phyloP scores from a whole-genome alignment of 2,113 vertebrate species.

The Gallinago jamesoni region DNA sequence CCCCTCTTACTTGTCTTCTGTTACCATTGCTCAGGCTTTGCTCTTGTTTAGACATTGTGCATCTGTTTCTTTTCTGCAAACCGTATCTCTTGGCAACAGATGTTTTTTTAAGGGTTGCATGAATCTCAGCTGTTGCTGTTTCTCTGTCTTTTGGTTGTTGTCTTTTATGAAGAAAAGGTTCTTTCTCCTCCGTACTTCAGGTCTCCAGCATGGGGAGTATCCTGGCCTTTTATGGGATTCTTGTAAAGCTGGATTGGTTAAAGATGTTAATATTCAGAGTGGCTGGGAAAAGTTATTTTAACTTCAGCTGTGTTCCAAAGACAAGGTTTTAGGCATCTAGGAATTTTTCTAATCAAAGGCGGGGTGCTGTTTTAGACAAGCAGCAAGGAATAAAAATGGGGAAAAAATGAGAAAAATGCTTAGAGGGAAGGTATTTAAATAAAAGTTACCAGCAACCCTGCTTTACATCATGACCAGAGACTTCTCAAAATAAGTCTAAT shows the following conservation, averaged over 20 bases:
- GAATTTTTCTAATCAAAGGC: background rate
- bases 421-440: background rate
- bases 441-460: background rate
- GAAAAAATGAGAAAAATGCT: background rate
- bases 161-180: background rate
- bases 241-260: background rate
- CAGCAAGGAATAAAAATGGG: background rate
- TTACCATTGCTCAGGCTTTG: background rate
- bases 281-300: background rate
- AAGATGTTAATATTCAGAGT: background rate
- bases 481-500: background rate
- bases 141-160: background rate
- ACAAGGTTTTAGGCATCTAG: background rate
- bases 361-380: background rate
- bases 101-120: background rate
- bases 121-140: background rate
- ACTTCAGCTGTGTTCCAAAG: background rate
- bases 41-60: background rate
- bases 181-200: background rate
- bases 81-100: background rate
- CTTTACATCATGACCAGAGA: background rate
- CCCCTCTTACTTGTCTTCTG: background rate
- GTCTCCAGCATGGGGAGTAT: fast-evolving
- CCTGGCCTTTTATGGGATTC: background rate
- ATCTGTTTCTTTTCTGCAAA: slow-evolving; percentile 24